Evolutionary conservation across 2,113 vertebrate species (phyloP).

Genomic region (Miniopterus natalensis): DNA sequence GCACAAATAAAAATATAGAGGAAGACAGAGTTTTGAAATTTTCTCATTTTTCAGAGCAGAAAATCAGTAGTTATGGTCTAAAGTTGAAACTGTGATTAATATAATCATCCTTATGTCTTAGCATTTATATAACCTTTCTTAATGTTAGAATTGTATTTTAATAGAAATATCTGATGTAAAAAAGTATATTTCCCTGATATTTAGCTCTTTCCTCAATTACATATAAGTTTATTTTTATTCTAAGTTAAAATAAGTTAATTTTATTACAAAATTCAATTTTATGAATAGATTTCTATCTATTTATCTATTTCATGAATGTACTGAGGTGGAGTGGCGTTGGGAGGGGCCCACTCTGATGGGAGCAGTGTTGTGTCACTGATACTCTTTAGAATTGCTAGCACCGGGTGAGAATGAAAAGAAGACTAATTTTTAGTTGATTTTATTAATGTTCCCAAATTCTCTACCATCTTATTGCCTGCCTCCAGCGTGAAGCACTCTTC

Average conservation of each 20-base stretch:
- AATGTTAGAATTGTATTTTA: constrained; percentile 32
- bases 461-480: background rate
- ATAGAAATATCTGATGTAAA: background rate
- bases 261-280: constrained; percentile 13
- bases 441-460: background rate
- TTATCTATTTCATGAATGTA: background rate
- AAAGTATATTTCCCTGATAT: background rate
- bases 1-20: background rate
- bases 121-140: background rate
- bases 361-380: background rate
- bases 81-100: background rate
- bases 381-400: background rate
- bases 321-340: background rate
- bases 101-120: background rate
- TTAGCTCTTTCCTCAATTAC: background rate
- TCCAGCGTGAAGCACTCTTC: background rate
- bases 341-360: background rate
- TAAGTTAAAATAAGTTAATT: background rate
- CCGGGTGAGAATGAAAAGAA: background rate
- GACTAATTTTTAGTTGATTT: background rate
- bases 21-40: background rate
- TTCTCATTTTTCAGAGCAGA: background rate
- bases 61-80: background rate
- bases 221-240: background rate
- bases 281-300: background rate